Conservation (phyloP, 2,888 invertebrate species). For the Morpho deidamia region DNA sequence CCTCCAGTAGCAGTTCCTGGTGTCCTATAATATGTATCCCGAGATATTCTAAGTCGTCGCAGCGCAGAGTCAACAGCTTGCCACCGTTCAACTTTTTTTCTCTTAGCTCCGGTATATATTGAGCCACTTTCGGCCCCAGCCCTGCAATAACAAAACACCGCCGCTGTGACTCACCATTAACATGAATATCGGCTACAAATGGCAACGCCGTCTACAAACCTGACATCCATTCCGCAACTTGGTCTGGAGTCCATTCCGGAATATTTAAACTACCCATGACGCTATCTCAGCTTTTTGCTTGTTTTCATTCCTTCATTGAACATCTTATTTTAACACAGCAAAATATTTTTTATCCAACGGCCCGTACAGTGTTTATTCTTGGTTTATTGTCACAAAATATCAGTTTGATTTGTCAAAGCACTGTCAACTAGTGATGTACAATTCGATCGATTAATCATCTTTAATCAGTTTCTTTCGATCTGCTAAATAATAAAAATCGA, state of each 20-base stretch:
- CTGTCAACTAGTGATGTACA: not conserved
- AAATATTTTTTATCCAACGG: constrained; percentile 11
- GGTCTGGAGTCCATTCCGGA: constrained; percentile 93
- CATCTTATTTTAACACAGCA: constrained; percentile 19
- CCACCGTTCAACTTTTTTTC: constrained; percentile 90
- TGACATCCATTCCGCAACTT: constrained; percentile 94
- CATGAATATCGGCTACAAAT: constrained; percentile 8
- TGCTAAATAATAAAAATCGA: no score
- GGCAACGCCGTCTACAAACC: constrained; percentile 71
- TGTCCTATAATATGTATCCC: constrained; percentile 93
- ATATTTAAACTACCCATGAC: constrained; percentile 76
- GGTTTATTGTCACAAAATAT: constrained; percentile 18
- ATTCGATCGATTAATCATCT: no score
- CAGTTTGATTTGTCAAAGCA: constrained; percentile 2
- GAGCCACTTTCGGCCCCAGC: constrained; percentile 86
- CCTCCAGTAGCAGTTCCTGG: constrained; percentile 95
- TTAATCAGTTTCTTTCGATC: no score
- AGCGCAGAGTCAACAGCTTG: constrained; percentile 89
- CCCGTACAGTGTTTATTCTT: constrained; percentile 14
- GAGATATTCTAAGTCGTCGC: constrained; percentile 92
- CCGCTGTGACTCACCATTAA: constrained; percentile 31
- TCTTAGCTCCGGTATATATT: constrained; percentile 88
- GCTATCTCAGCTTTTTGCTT: constrained; percentile 17
- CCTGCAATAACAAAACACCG: constrained; percentile 69
- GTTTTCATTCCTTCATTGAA: constrained; percentile 6